A percentile compares a stretch with the other conserved stretches of the same genome.
Evolutionary conservation across 1,140 invertebrate species (phyloP).

Genomic region (Drosophila bipectinata): DNA sequence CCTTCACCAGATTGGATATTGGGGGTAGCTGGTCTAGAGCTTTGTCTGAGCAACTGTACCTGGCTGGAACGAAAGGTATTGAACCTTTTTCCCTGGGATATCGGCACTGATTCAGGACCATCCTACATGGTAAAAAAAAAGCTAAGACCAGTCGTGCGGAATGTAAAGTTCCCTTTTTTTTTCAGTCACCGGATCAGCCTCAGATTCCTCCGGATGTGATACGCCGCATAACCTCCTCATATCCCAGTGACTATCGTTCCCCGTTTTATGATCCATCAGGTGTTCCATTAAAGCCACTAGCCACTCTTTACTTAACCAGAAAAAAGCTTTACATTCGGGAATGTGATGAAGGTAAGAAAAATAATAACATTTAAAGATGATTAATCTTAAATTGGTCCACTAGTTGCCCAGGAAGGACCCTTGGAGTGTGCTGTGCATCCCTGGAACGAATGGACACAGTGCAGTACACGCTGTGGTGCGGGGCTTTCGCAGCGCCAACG

Average conservation of each 20-base stretch:
- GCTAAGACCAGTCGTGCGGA: not conserved
- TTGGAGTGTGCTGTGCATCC: slow-evolving; percentile 88
- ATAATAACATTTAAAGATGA: too few relatives aligned
- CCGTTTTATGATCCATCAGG: slow-evolving; percentile 95
- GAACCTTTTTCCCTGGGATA: slow-evolving; percentile 98
- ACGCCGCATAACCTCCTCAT: slow-evolving; percentile 91
- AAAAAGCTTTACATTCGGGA: slow-evolving; percentile 94
- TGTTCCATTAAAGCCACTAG: slow-evolving; percentile 94
- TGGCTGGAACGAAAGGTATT: slow-evolving; percentile 94
- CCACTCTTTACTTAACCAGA: slow-evolving; percentile 90
- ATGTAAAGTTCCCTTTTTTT: slow-evolving; percentile 6
- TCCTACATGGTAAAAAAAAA: slow-evolving; percentile 90
- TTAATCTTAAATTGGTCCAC: not conserved
- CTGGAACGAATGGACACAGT: slow-evolving; percentile 93
- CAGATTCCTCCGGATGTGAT: slow-evolving; percentile 93
- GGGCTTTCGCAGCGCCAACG: slow-evolving; percentile 88
- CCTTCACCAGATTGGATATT: slow-evolving; percentile 99
- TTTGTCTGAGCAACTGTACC: slow-evolving; percentile 95
- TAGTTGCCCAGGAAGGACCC: slow-evolving; percentile 69
- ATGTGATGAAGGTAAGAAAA: slow-evolving; percentile 85
- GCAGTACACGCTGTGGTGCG: slow-evolving; percentile 90
- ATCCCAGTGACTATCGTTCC: slow-evolving; percentile 92
- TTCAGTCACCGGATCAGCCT: slow-evolving; percentile 91
- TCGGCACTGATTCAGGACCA: slow-evolving; percentile 97
- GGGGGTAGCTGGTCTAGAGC: slow-evolving; percentile 95